Evolutionary conservation across 2,888 invertebrate genomes (phyloP).

Genomic region (Apotomis turbidana): DNA sequence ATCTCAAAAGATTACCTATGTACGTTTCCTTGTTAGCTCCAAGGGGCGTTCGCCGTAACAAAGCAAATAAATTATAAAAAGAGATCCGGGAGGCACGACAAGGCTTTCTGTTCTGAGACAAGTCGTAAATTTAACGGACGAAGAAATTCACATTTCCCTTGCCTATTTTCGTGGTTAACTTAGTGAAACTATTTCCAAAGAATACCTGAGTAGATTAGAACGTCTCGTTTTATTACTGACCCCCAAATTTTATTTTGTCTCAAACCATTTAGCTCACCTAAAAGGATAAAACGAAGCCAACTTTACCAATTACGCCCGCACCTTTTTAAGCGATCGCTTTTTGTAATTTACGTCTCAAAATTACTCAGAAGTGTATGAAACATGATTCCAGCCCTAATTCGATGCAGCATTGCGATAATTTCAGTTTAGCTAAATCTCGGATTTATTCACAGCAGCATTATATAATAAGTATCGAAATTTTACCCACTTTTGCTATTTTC

Average conservation of each 20-base stretch:
- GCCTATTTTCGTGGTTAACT: slow-evolving; percentile 73
- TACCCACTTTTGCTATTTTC: no score
- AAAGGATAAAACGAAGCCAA: slow-evolving; percentile 22
- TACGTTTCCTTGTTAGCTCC: slow-evolving; percentile 38
- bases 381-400: slow-evolving; percentile 46
- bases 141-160: slow-evolving; percentile 78
- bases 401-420: no score
- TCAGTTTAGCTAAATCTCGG: no score
- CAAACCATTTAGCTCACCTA: slow-evolving; percentile 9
- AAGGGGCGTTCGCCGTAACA: slow-evolving; percentile 65
- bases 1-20: slow-evolving; percentile 27
- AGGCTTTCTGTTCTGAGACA: slow-evolving; percentile 75
- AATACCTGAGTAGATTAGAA: slow-evolving; percentile 39
- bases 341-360: slow-evolving; percentile 10
- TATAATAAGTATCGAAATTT: no score
- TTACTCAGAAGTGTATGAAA: slow-evolving; percentile 47
- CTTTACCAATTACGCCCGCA: slow-evolving; percentile 18
- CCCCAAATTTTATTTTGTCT: slow-evolving; percentile 17
- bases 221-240: slow-evolving; percentile 20
- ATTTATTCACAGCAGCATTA: no score
- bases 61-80: slow-evolving; percentile 82
- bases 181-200: slow-evolving; percentile 64
- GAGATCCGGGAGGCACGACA: slow-evolving; percentile 72
- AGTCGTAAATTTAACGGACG: slow-evolving; percentile 83
- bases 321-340: slow-evolving; percentile 26